Evolutionary conservation across 1,140 invertebrate genomes (phyloP), one percentile per base, ranked within the genome.

Genomic region (Sogatella furcifera): DNA sequence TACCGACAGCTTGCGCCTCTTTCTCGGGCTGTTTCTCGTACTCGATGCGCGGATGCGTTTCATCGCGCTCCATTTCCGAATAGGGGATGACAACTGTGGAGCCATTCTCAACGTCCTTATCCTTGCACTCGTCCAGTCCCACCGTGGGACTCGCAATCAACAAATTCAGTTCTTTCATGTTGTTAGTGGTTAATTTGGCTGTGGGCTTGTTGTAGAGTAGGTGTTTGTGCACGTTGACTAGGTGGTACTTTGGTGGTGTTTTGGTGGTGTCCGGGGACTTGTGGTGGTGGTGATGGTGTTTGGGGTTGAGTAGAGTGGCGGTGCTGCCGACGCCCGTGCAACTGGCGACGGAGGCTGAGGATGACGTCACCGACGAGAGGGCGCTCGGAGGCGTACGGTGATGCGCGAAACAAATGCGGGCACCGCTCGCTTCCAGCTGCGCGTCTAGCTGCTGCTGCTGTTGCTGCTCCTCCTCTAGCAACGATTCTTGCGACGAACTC

Each of bases 261-360:
- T n/a, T n/a, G n/a, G n/a, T n/a, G n/a, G n/a, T n/a, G n/a, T n/a
- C n/a, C n/a, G n/a, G n/a, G 24, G 15, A 17, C 8, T 52, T 55
- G 52, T 34, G 41, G 9, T 55, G 43, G 41, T 52, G 31, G 6
- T 52, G 3, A 1, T 46, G n/a, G 19, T 43, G 14, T 55, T 62
- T 58, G 14, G 58, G 17, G 55, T 52, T 44, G 52, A 67, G 55
- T 14, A 67, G 64, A 42, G 66, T 64, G 24, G 62, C 60, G n/a
- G 66, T 67, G 42, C 60, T 61, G 19, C 66, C 64, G 6, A 60
- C 62, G 9, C n/a, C n/a, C n/a, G n/a, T n/a, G n/a, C 59, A 65
- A n/a, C 63, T 67, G 42, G 65, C 66, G 43, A 66, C 66, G 10
- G 62, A 64, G 1, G 66, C 64, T 11, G 61, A 56, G 5, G 64